A percentile compares a stretch with the other conserved stretches of the same genome.
Evolutionary conservation across 2,797 vertebrate species (phyloP).

Genomic region (Girardinus metallicus): DNA sequence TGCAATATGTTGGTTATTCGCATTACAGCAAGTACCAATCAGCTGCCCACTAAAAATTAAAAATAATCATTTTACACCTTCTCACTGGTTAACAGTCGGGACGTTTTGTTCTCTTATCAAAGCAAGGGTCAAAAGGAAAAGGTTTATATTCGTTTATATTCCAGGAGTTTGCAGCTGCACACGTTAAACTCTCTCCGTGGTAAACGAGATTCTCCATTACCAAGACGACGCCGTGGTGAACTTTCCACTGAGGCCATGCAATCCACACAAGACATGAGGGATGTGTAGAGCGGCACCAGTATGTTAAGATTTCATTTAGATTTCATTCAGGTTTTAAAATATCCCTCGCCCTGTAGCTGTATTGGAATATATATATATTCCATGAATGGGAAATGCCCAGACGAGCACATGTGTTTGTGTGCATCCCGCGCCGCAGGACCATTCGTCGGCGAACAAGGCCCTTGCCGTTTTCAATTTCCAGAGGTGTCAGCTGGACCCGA

Average conservation of each 20-base stretch:
- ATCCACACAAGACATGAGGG: slow-evolving; percentile 46
- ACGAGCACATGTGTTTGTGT: slow-evolving; percentile 43
- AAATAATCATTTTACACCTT: slow-evolving; percentile 57
- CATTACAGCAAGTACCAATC: slow-evolving; percentile 21
- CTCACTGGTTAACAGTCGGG: slow-evolving; percentile 35
- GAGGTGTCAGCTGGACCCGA: slow-evolving; percentile 72
- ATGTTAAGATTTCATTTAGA: slow-evolving; percentile 82
- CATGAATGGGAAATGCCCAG: slow-evolving; percentile 71
- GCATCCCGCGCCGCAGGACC: slow-evolving; percentile 38
- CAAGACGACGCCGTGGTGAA: slow-evolving; percentile 44
- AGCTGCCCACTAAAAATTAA: not conserved
- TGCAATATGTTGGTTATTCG: slow-evolving; percentile 6
- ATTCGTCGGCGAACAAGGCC: slow-evolving; percentile 71
- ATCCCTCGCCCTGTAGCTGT: slow-evolving; percentile 47
- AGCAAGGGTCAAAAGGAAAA: slow-evolving; percentile 26
- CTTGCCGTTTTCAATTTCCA: slow-evolving; percentile 77
- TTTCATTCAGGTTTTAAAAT: slow-evolving; percentile 80
- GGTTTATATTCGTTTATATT: slow-evolving; percentile 28
- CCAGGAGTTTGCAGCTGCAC: slow-evolving; percentile 39
- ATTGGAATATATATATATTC: slow-evolving; percentile 61
- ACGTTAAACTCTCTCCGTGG: slow-evolving; percentile 36
- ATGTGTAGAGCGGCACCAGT: slow-evolving; percentile 29
- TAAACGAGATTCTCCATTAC: slow-evolving; percentile 63
- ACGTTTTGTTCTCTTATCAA: slow-evolving; percentile 19
- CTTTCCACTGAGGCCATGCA: slow-evolving; percentile 40